phyloP scores from a whole-genome alignment of 92 coral and sea anemone species.

The Palythoa caribaeorum region DNA sequence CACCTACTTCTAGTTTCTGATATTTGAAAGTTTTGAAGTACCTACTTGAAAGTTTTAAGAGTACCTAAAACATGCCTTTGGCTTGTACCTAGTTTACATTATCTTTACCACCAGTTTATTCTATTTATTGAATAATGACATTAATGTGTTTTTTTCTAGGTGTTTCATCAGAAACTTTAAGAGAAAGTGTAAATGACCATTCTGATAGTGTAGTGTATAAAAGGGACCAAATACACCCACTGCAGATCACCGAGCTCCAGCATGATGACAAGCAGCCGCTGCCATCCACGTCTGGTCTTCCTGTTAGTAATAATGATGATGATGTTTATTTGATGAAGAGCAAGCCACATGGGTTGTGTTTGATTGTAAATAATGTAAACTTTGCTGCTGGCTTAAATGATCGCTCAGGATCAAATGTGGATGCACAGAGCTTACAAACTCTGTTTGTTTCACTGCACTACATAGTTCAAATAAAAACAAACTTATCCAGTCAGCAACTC shows the following conservation, averaged over 20 bases:
- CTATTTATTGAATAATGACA: background rate
- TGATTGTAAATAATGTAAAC: slow-evolving; percentile 90
- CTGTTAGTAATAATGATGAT: slow-evolving; percentile 39
- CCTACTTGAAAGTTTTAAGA: too few relatives aligned
- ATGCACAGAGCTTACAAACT: slow-evolving; percentile 81
- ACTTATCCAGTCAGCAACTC: slow-evolving; percentile 69
- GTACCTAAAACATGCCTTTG: too few relatives aligned
- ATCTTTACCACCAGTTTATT: too few relatives aligned
- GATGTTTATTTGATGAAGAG: slow-evolving; percentile 80
- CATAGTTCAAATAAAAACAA: slow-evolving; percentile 71
- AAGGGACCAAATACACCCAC: slow-evolving; percentile 29
- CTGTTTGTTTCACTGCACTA: slow-evolving; percentile 79
- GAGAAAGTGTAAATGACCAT: slow-evolving; percentile 5
- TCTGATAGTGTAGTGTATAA: slow-evolving; percentile 21
- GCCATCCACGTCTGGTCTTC: background rate
- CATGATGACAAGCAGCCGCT: slow-evolving; percentile 22
- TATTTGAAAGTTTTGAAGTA: too few relatives aligned
- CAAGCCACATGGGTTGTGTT: slow-evolving; percentile 87
- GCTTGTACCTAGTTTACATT: too few relatives aligned
- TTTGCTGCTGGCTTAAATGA: slow-evolving; percentile 66
- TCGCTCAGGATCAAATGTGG: slow-evolving; percentile 88
- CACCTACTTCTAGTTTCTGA: too few relatives aligned
- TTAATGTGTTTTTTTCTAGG: background rate
- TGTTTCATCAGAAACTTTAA: background rate
- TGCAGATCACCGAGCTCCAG: background rate